Conservation (phyloP, 1,140 invertebrate species). For the Steinernema feltiae region DNA sequence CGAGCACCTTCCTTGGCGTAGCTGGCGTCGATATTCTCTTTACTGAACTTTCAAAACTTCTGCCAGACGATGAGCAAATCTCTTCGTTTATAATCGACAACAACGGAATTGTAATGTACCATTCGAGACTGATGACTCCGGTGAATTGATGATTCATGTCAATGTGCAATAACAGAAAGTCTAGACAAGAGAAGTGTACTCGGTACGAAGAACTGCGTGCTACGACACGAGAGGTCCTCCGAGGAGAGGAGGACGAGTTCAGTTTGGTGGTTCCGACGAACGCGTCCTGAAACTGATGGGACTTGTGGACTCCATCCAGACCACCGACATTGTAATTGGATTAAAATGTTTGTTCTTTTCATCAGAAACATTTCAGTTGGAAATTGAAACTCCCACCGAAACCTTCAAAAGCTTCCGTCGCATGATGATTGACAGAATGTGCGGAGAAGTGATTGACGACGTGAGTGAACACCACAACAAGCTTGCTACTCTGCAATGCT, state of each 20-base stretch:
- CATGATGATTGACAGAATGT: slow-evolving; percentile 38
- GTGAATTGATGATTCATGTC: slow-evolving; percentile 18
- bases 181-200: slow-evolving; percentile 45
- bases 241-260: slow-evolving; percentile 48
- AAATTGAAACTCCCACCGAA: slow-evolving; percentile 41
- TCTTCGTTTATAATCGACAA: slow-evolving; percentile 55
- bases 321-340: slow-evolving; percentile 50
- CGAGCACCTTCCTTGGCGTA: slow-evolving; percentile 38
- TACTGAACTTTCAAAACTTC: slow-evolving; percentile 16
- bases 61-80: slow-evolving; percentile 34
- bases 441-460: slow-evolving; percentile 29
- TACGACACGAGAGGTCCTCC: slow-evolving; percentile 36
- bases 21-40: slow-evolving; percentile 43
- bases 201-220: slow-evolving; percentile 49
- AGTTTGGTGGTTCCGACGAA: slow-evolving; percentile 49
- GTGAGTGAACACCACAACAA: neutral
- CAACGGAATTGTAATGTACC: slow-evolving; percentile 54
- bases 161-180: slow-evolving; percentile 19
- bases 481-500: neutral
- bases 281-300: slow-evolving; percentile 48
- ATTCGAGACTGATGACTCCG: slow-evolving; percentile 44
- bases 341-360: neutral
- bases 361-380: slow-evolving; percentile 40
- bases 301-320: slow-evolving; percentile 49
- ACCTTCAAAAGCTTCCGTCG: slow-evolving; percentile 40